Percentiles rank a stretch among this genome's conserved stretches.
These are phyloP conservation scores for Siderastrea radians DNA, from an alignment of 92 coral and sea anemone species.

Conservation along the genomic window DNA sequence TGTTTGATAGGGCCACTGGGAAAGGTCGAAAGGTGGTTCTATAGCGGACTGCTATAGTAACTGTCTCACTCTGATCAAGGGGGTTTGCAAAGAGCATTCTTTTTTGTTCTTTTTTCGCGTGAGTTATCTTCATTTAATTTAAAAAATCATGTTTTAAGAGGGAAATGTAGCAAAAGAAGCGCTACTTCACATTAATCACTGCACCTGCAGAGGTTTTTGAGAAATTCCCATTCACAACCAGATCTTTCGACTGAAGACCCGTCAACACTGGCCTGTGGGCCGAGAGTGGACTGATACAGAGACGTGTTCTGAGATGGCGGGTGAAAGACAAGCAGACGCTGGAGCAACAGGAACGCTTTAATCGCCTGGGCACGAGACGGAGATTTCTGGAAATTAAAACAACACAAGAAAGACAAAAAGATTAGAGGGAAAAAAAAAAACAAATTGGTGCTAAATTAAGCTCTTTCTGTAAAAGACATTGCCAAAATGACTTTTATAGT, in stretches of 20 bases:
- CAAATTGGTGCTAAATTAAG: too few relatives aligned
- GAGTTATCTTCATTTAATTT: too few relatives aligned
- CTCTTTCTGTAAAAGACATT: too few relatives aligned
- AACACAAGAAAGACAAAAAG: neutral
- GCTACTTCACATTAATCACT: neutral
- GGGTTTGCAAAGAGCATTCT: too few relatives aligned
- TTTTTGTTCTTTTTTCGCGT: too few relatives aligned
- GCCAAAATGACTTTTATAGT: too few relatives aligned
- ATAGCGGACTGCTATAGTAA: too few relatives aligned
- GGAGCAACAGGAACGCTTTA: constrained; percentile 70
- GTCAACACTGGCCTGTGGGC: constrained; percentile 5
- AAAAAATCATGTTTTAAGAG: neutral
- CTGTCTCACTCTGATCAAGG: too few relatives aligned
- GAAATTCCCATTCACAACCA: constrained; percentile 67
- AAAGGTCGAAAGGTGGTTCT: too few relatives aligned
- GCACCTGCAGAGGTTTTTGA: constrained; percentile 45
- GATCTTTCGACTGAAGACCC: constrained; percentile 21
- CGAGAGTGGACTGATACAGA: constrained; percentile 73
- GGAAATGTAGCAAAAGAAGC: neutral
- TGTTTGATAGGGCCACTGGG: too few relatives aligned
- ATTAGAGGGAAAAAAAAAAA: neutral
- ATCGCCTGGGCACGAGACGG: constrained; percentile 52
- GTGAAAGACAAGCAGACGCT: constrained; percentile 69
- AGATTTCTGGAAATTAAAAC: constrained; percentile 66
- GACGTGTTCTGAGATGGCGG: constrained; percentile 59